These are phyloP conservation scores for Baronia brevicornis DNA, from an alignment of 2,888 invertebrate species.

Conservation along the genomic window DNA sequence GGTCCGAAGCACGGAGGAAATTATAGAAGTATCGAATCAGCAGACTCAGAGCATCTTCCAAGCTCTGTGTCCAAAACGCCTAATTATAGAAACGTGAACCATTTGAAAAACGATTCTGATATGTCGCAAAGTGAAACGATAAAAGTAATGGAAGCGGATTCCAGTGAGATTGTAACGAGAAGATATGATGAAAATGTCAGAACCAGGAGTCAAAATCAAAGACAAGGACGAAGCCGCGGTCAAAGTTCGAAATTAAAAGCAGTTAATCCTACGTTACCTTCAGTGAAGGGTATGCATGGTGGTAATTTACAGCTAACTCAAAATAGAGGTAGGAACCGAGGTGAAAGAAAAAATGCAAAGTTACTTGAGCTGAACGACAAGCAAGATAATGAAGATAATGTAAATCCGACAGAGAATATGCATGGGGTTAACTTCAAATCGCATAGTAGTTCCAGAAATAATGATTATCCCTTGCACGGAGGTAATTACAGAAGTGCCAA, in stretches of 20 bases:
- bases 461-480: slow-evolving; percentile 48
- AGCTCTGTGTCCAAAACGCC: slow-evolving; percentile 13
- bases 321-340: slow-evolving; percentile 23
- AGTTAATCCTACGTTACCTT: slow-evolving; percentile 24
- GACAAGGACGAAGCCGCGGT: slow-evolving; percentile 23
- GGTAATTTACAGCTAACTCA: slow-evolving; percentile 37
- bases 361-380: slow-evolving; percentile 46
- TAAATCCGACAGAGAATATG: slow-evolving; percentile 25
- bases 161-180: slow-evolving; percentile 19
- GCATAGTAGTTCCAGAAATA: slow-evolving; percentile 28
- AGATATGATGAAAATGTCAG: slow-evolving; percentile 35
- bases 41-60: slow-evolving; percentile 23
- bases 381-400: slow-evolving; percentile 31
- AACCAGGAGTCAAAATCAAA: slow-evolving; percentile 26
- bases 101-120: slow-evolving; percentile 33
- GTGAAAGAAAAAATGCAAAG: slow-evolving; percentile 36
- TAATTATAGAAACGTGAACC: slow-evolving; percentile 15
- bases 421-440: slow-evolving; percentile 37
- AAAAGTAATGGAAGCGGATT: slow-evolving; percentile 34
- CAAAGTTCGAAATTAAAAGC: slow-evolving; percentile 41
- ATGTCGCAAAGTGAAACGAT: slow-evolving; percentile 45
- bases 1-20: slow-evolving; percentile 67
- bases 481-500: slow-evolving; percentile 60
- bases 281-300: slow-evolving; percentile 34
- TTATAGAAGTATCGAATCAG: slow-evolving; percentile 41